Evolutionary conservation across 2,888 invertebrate genomes (phyloP).

Genomic region (Himalopsyche japonica): DNA sequence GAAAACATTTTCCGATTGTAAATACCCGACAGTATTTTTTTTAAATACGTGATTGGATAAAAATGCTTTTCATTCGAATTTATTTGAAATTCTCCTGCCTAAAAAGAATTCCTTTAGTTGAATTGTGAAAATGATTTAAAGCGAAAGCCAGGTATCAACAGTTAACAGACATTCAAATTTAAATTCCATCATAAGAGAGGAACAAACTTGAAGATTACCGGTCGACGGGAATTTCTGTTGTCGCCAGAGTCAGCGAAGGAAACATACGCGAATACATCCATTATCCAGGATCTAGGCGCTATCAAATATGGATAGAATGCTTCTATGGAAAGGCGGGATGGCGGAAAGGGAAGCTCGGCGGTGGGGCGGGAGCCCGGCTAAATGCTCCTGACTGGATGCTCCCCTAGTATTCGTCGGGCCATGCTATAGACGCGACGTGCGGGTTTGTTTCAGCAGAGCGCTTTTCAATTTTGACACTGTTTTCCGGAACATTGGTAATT

Average conservation of each 20-base stretch:
- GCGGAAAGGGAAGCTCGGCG: background rate
- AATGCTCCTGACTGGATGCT: conserved; percentile 2
- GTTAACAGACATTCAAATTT: background rate
- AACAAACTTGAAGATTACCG: background rate
- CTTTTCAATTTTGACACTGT: background rate
- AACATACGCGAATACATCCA: conserved; percentile 6
- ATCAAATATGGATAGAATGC: conserved; percentile 9
- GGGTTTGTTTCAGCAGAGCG: background rate
- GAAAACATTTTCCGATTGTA: too few relatives aligned
- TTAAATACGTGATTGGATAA: too few relatives aligned
- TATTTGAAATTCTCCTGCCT: background rate
- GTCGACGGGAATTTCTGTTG: background rate
- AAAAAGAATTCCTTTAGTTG: background rate
- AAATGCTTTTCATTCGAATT: background rate
- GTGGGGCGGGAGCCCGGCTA: background rate
- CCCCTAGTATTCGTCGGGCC: background rate
- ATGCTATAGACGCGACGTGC: background rate
- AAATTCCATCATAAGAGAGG: background rate
- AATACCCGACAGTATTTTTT: too few relatives aligned
- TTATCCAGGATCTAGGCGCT: conserved; percentile 12
- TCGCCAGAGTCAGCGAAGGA: background rate
- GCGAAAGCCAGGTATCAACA: background rate
- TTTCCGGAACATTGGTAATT: background rate
- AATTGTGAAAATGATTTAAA: background rate
- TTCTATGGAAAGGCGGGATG: background rate